A percentile compares a stretch with the other conserved stretches of the same genome.
Conservation (phyloP, 1,140 invertebrate genomes). For the Drosophila punjabiensis region DNA sequence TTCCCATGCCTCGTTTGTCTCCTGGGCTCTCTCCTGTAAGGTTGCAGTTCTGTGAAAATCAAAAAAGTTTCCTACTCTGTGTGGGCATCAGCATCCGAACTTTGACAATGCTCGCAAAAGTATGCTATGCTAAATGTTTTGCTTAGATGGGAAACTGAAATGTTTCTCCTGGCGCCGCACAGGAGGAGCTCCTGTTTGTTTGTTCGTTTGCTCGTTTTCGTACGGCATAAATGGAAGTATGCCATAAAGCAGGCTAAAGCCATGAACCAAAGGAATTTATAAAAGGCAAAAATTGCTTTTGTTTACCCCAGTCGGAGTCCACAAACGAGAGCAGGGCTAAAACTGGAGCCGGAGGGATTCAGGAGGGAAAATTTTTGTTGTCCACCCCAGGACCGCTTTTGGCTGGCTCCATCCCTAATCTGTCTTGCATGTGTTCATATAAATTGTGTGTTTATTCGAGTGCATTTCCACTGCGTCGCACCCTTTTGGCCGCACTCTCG, state of each 20-base stretch:
- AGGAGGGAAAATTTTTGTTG: neutral
- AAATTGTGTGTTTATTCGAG: constrained; percentile 83
- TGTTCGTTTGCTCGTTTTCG: constrained; percentile 19
- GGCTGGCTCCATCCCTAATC: constrained; percentile 26
- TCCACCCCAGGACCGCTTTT: constrained; percentile 19
- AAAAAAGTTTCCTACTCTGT: constrained; percentile 40
- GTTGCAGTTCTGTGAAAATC: constrained; percentile 49
- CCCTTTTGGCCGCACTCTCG: constrained; percentile 52
- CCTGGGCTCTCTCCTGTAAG: neutral
- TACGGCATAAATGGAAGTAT: constrained; percentile 46
- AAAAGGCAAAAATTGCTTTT: constrained; percentile 77
- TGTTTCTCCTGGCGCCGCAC: constrained; percentile 38
- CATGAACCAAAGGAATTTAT: constrained; percentile 64
- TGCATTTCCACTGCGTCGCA: constrained; percentile 81
- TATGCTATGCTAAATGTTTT: constrained; percentile 69
- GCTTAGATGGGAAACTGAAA: constrained; percentile 63
- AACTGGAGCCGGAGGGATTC: neutral
- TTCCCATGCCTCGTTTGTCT: constrained; percentile 38
- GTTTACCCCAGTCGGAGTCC: constrained; percentile 46
- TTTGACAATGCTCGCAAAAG: constrained; percentile 67
- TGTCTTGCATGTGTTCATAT: constrained; percentile 76
- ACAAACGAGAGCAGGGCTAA: constrained; percentile 19
- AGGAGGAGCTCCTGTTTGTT: neutral
- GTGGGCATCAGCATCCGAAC: constrained; percentile 18
- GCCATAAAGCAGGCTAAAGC: constrained; percentile 44